Percentiles rank a stretch among this genome's conserved stretches.
Conservation (phyloP, 2,888 invertebrate genomes). For the Lacanobia wlatinum region DNA sequence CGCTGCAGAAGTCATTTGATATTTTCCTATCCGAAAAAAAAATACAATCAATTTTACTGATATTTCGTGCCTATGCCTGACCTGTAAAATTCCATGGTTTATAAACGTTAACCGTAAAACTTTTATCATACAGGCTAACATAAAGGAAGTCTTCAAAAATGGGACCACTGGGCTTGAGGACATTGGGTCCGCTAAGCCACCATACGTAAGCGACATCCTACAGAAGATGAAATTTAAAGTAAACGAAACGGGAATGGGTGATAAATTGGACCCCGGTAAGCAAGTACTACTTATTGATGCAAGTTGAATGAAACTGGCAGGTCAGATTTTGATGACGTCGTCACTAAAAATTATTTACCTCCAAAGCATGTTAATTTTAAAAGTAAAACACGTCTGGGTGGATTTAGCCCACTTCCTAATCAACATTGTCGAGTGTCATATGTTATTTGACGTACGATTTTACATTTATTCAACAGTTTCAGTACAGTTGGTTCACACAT, state of each 20-base stretch:
- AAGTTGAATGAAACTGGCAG: background rate
- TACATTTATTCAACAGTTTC: no score
- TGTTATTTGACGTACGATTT: background rate
- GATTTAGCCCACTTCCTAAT: no score
- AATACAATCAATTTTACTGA: no score
- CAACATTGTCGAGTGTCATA: background rate
- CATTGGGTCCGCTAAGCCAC: conserved; percentile 22
- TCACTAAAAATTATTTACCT: background rate
- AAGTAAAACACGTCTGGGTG: background rate
- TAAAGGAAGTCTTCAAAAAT: conserved; percentile 45
- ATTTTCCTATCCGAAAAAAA: no score
- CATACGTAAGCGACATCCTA: conserved; percentile 37
- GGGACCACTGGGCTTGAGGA: conserved; percentile 14
- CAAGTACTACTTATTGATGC: background rate
- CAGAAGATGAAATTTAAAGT: conserved; percentile 14
- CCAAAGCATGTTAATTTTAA: background rate
- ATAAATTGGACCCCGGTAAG: conserved; percentile 26
- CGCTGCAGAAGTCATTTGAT: no score
- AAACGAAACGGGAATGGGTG: conserved; percentile 35
- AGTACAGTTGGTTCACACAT: no score
- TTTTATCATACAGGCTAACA: conserved; percentile 23
- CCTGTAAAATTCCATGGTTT: no score
- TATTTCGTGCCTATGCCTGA: no score
- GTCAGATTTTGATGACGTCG: background rate
- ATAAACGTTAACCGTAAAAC: background rate